Base-by-base conservation (phyloP, 2,797 vertebrate species). In the Periparus ater region DNA sequence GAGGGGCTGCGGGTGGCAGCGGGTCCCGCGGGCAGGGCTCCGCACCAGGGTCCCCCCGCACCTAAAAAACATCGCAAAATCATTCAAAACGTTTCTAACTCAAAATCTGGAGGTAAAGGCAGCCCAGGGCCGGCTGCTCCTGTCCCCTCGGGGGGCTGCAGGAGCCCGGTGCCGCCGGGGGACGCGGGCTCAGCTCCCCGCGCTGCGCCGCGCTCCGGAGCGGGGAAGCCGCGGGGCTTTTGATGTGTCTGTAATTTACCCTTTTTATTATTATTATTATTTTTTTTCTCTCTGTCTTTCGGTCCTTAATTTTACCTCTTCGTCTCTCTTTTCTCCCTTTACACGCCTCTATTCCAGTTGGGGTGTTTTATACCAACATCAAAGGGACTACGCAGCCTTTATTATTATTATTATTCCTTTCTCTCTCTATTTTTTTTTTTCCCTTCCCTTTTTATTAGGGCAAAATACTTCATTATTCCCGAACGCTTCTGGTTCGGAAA, bases 341-440 rank as follows among this genome's bases (percentile, higher is more conserved):
- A 75, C 87, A 85, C 25, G 65, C 75, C 83, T 90, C 55, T 73
- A 29, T 79, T 94, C 29, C 61, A 79, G 34, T 63, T 44, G 60
- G 42, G 63, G 15, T 95, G 74, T 96, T 96, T 94, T 91, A 72
- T 58, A 89, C 44, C 36, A 7, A 93, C 89, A 93, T 95, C 96
- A 96, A 96, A 96, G 85, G 51, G 85, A 85, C 68, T 91, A 71
- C 10, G 8, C 26, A 51, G 29, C 36, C 67, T 50, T 67, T 50
- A 70, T 61, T 58, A 74, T 70, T 65, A 66, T 44, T 54, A 57
- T 82, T 83, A 75, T 66, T 88, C 48, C 32, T 32, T 40, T 61
- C 8, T 30, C 14, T 50, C 13, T 48, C 13, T n/a, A n/a, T 22
- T 12, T 8, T 30, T 34, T 13, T 15, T 11, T 21, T 26, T 9